Evolutionary conservation across 1,140 invertebrate genomes (phyloP).

Genomic region (Diorhabda carinulata): DNA sequence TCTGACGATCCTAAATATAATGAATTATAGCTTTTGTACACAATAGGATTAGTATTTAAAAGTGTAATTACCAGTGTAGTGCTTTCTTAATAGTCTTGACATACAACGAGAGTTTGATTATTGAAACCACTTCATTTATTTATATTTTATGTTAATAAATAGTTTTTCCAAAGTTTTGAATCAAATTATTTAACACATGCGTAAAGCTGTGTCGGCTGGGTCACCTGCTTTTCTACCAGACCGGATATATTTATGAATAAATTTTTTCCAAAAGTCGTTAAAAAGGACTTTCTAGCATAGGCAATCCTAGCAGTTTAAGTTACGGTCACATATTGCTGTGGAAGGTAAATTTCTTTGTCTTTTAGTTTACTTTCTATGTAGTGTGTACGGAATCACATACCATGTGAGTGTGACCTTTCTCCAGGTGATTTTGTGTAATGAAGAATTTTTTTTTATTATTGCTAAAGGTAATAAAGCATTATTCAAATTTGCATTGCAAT

Average conservation of each 20-base stretch:
- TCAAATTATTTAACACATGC: too few relatives aligned
- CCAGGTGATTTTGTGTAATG: conserved; percentile 30
- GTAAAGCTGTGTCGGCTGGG: not conserved
- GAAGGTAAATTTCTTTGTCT: conserved; percentile 29
- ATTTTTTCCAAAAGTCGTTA: conserved; percentile 10
- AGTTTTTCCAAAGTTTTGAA: too few relatives aligned
- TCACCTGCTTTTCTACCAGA: conserved; percentile 9
- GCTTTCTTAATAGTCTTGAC: too few relatives aligned
- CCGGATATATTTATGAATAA: not conserved
- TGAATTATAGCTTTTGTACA: too few relatives aligned
- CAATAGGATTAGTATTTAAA: too few relatives aligned
- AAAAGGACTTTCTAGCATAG: conserved; percentile 25
- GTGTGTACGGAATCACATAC: conserved; percentile 42
- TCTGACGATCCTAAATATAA: too few relatives aligned
- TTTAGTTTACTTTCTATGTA: conserved; percentile 33
- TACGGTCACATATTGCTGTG: conserved; percentile 31
- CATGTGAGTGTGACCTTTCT: conserved; percentile 44
- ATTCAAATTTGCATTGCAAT: conserved; percentile 21
- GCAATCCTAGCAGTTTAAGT: conserved; percentile 33
- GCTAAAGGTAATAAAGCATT: conserved; percentile 22
- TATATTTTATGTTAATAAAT: too few relatives aligned
- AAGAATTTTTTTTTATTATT: conserved; percentile 16
- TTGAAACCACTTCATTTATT: too few relatives aligned
- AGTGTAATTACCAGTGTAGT: too few relatives aligned
- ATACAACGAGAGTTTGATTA: too few relatives aligned